Conservation (phyloP, 2,797 vertebrate genomes). For the Gymnoscopelus microlampas region DNA sequence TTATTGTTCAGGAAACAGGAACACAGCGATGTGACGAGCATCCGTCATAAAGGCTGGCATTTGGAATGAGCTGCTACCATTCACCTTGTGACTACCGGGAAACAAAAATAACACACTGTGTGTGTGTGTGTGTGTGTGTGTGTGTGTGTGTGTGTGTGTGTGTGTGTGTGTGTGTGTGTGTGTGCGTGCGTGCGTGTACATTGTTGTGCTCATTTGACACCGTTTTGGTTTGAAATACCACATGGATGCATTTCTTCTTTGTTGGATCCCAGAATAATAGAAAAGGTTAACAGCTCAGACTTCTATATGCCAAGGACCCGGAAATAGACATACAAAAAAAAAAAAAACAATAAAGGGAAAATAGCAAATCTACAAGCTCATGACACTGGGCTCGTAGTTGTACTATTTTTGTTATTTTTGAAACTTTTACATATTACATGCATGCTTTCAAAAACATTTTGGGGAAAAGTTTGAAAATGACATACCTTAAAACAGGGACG, state of each 20-base stretch:
- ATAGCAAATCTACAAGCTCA: too few species aligned
- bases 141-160: background rate
- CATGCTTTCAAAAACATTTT: too few species aligned
- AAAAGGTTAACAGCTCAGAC: background rate
- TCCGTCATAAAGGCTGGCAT: conserved; percentile 49
- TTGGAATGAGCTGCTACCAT: conserved; percentile 49
- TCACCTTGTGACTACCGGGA: conserved; percentile 29
- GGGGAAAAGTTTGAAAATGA: too few species aligned
- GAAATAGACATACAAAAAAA: too few species aligned
- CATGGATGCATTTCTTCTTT: background rate
- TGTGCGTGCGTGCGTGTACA: conserved; percentile 11
- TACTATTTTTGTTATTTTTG: too few species aligned
- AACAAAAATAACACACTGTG: conserved; percentile 46
- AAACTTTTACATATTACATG: too few species aligned
- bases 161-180: background rate
- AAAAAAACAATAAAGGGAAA: background rate
- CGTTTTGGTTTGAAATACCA: conserved; percentile 25
- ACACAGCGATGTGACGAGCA: conserved; percentile 47
- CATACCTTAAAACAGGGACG: too few species aligned
- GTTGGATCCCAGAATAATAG: background rate
- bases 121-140: background rate
- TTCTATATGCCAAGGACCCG: background rate
- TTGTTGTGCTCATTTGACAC: conserved; percentile 32
- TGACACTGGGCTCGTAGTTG: too few species aligned
- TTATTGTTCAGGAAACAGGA: conserved; percentile 63